These are phyloP conservation scores for Himalopsyche tibetana DNA, from an alignment of 2,888 invertebrate genomes.

Conservation along the genomic window DNA sequence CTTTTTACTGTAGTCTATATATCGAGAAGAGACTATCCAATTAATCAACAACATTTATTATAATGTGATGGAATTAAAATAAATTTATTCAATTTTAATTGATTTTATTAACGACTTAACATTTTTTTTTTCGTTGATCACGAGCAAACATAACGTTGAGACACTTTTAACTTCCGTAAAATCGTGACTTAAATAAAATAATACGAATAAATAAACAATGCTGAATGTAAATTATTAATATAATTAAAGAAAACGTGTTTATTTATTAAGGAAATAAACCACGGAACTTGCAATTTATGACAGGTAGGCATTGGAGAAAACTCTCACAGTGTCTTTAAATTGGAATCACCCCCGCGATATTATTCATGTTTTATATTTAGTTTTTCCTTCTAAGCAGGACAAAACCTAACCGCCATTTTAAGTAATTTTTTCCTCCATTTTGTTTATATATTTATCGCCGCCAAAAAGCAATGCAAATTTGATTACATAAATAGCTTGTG, in stretches of 20 bases:
- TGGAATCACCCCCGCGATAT: too few species aligned
- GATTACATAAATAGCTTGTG: neutral
- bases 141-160: neutral
- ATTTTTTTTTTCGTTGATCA: neutral
- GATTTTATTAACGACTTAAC: neutral
- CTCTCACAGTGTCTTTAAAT: too few species aligned
- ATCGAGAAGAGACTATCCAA: neutral
- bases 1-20: too few species aligned
- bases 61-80: neutral
- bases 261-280: too few species aligned
- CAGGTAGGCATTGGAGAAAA: too few species aligned
- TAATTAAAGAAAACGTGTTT: too few species aligned
- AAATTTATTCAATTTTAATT: constrained; percentile 36
- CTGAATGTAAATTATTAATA: too few species aligned
- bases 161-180: constrained; percentile 28
- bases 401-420: neutral
- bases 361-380: too few species aligned
- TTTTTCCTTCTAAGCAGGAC: too few species aligned
- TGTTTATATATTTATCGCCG: neutral
- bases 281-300: too few species aligned
- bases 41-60: neutral
- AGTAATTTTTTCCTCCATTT: neutral
- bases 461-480: neutral
- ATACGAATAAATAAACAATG: too few species aligned
- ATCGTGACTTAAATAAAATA: neutral